Evolutionary conservation across 1,140 invertebrate species (phyloP).

Genomic region (Formica exsecta): DNA sequence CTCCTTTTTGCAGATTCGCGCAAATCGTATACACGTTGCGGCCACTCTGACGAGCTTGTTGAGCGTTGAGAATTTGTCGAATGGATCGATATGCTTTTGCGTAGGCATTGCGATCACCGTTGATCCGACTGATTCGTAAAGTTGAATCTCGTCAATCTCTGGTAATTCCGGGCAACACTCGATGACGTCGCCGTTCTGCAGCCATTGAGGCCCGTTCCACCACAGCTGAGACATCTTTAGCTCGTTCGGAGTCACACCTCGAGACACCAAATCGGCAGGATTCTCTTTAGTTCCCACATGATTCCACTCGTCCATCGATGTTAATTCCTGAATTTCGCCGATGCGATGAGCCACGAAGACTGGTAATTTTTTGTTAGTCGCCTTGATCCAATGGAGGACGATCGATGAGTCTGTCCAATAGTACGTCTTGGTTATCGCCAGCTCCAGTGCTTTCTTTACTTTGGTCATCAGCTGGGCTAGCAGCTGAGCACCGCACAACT

Average conservation of each 20-base stretch:
- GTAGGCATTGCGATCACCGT: too few species aligned
- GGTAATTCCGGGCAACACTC: too few species aligned
- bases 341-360: neutral
- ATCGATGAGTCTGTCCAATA: neutral
- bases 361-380: neutral
- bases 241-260: neutral
- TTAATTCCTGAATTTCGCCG: neutral
- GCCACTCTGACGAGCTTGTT: too few species aligned
- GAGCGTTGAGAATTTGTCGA: too few species aligned
- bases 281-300: neutral
- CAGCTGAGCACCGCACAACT: constrained; percentile 79
- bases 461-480: constrained; percentile 44
- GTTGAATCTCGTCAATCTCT: too few species aligned
- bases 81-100: too few species aligned
- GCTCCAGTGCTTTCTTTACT: neutral
- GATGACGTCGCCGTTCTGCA: too few species aligned
- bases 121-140: too few species aligned
- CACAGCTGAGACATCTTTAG: neutral
- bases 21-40: too few species aligned
- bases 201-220: neutral
- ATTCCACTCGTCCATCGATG: neutral
- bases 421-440: too few species aligned
- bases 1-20: too few species aligned
- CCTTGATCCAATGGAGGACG: neutral
- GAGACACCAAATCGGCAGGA: neutral